Conservation (phyloP, 35 echinoderm and acorn worm genomes). For the Patiria miniata region DNA sequence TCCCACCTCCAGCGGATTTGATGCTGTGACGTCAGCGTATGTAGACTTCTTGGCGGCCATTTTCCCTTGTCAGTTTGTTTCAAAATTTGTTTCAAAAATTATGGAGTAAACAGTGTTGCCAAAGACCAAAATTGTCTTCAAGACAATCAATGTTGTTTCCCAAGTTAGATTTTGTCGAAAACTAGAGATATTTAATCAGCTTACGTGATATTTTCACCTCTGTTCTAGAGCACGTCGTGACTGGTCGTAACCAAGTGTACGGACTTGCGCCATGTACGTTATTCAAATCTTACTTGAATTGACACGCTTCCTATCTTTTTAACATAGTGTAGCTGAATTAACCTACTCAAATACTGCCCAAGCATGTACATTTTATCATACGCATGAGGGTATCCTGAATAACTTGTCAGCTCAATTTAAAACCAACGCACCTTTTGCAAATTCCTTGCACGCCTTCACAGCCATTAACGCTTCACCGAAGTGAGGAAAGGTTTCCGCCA, state of each 20-base stretch:
- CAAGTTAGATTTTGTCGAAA: background rate
- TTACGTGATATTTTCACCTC: background rate
- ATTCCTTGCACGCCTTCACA: constrained; percentile 54
- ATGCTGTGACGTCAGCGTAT: background rate
- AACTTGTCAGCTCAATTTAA: too few species aligned
- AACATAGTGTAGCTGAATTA: too few species aligned
- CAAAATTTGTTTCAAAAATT: background rate
- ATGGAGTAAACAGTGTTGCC: background rate
- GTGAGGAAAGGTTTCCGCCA: constrained; percentile 57
- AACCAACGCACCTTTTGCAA: too few species aligned
- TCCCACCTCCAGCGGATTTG: background rate
- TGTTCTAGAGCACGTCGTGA: too few species aligned
- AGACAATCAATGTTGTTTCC: background rate
- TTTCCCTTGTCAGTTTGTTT: background rate
- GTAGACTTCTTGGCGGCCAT: background rate
- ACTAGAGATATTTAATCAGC: background rate
- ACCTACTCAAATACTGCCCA: too few species aligned
- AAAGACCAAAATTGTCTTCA: background rate
- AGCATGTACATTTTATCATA: too few species aligned
- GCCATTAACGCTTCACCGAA: constrained; percentile 57
- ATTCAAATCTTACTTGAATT: too few species aligned
- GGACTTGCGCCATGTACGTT: too few species aligned
- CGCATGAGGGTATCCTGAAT: too few species aligned
- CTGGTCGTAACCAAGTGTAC: too few species aligned
- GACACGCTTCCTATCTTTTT: too few species aligned